phyloP scores from a whole-genome alignment of 2,888 invertebrate species.

The Empis stercorea region DNA sequence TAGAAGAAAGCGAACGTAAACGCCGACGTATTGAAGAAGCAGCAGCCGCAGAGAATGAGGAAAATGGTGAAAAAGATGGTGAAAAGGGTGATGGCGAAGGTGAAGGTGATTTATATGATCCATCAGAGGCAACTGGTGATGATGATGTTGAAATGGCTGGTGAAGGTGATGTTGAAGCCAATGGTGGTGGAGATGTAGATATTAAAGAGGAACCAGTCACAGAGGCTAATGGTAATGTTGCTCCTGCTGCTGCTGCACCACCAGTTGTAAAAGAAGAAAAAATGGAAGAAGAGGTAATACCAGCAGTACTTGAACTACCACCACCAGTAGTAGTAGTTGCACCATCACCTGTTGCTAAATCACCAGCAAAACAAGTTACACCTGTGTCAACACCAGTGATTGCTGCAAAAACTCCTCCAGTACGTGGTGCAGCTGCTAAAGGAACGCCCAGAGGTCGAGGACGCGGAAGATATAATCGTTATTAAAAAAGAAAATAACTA shows the following conservation, averaged over 20 bases:
- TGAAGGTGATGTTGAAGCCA: constrained; percentile 20
- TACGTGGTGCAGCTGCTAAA: constrained; percentile 22
- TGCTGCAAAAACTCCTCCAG: constrained; percentile 28
- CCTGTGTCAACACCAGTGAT: constrained; percentile 21
- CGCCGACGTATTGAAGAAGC: constrained; percentile 36
- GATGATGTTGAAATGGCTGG: constrained; percentile 38
- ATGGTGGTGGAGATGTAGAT: constrained; percentile 25
- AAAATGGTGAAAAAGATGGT: constrained; percentile 37
- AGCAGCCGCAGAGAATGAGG: constrained; percentile 17
- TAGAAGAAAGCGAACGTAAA: constrained; percentile 36
- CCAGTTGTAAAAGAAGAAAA: too few species aligned
- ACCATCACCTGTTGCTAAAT: constrained; percentile 9
- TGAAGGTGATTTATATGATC: constrained; percentile 33
- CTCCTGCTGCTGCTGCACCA: constrained; percentile 1
- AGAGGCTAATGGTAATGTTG: constrained; percentile 16
- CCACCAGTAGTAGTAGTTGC: background rate
- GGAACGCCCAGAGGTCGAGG: constrained; percentile 32
- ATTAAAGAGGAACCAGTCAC: constrained; percentile 20
- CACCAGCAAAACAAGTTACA: constrained; percentile 14
- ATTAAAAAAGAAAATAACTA: constrained; percentile 19
- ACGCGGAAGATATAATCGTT: constrained; percentile 35
- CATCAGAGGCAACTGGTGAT: constrained; percentile 38
- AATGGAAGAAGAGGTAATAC: constrained; percentile 17
- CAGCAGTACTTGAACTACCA: constrained; percentile 12
- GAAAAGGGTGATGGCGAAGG: constrained; percentile 37